Conservation (phyloP, 2,888 invertebrate species). For the Buathra laborator region DNA sequence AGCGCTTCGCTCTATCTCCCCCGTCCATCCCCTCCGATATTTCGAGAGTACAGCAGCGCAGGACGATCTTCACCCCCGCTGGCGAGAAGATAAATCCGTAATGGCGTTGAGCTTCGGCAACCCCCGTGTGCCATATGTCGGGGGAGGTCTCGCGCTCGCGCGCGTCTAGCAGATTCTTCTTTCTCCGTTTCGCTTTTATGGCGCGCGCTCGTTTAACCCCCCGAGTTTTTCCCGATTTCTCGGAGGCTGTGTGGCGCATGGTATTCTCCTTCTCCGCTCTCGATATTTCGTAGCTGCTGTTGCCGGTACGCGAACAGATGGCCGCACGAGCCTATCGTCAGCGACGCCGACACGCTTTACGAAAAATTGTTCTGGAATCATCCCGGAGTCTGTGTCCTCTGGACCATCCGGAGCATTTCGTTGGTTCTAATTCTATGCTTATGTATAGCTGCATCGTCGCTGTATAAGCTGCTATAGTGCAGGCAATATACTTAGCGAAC, state of each 20-base stretch:
- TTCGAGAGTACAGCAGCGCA: slow-evolving; percentile 18
- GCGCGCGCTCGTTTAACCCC: slow-evolving; percentile 50
- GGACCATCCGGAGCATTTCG: background rate
- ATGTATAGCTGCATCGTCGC: slow-evolving; percentile 28
- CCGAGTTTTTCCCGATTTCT: slow-evolving; percentile 79
- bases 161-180: slow-evolving; percentile 26
- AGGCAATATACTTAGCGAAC: slow-evolving; percentile 15
- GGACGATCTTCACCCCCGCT: slow-evolving; percentile 58
- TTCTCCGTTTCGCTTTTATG: slow-evolving; percentile 40
- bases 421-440: background rate
- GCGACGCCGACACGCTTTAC: slow-evolving; percentile 57
- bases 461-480: background rate
- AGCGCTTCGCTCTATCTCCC: background rate
- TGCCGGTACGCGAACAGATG: slow-evolving; percentile 76
- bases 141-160: slow-evolving; percentile 71
- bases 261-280: slow-evolving; percentile 33
- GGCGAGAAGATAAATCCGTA: slow-evolving; percentile 72
- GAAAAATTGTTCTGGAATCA: slow-evolving; percentile 59
- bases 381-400: background rate
- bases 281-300: slow-evolving; percentile 51
- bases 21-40: slow-evolving; percentile 45
- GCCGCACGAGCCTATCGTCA: slow-evolving; percentile 70
- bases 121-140: slow-evolving; percentile 82
- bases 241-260: slow-evolving; percentile 54
- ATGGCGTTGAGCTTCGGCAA: slow-evolving; percentile 44